Evolutionary conservation across 1,140 invertebrate genomes (phyloP), one percentile per base, ranked within the genome.

Genomic region (Cotesia typhae): DNA sequence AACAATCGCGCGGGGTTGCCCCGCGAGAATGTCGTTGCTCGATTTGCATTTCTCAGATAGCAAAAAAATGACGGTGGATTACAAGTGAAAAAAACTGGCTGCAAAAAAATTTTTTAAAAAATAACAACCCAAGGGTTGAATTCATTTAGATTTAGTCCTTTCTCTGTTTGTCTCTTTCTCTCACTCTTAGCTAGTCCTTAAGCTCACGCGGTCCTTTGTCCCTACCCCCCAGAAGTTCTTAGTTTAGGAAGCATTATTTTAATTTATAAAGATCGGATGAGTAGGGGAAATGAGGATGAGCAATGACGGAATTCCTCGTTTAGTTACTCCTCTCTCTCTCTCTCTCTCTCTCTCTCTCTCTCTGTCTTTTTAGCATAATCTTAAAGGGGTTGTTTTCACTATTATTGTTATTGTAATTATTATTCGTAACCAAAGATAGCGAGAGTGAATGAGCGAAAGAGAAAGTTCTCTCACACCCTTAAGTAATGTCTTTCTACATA

Each of bases 1-100:
- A 74, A 76, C 75, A 76, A 76, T 76, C 70, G 71, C 67, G 67
- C 52, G 65, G 51, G 64, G 70, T 57, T 71, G 72, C 71, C 51
- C 71, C 68, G 67, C 55, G 64, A 0, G 9, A 76, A 71, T 72
- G 71, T 73, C 75, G 75, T 76, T 76, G 70, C 28, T 12, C 17
- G 53, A 76, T 76, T 76, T 76, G 70, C 75, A 76, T 76, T 51
- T 59, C 65, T 65, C 17, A 55, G 17, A 55, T 55, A 17, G 17
- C 17, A 55, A 55, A 55, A 55, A 55, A 55, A 55, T n/a, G 4
- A 55, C 47, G 47, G 47, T 51, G 7, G 47, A 3, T 51, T 55
- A 12, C 4, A 55, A 55, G 53, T 4, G 66, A 72, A 65, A 61
- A 71, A 71, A 75, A 61, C 28, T 28, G 17, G 36, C 47, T 7